These are phyloP conservation scores for Aleiodes alternator DNA, from an alignment of 2,888 invertebrate species.

Conservation along the genomic window DNA sequence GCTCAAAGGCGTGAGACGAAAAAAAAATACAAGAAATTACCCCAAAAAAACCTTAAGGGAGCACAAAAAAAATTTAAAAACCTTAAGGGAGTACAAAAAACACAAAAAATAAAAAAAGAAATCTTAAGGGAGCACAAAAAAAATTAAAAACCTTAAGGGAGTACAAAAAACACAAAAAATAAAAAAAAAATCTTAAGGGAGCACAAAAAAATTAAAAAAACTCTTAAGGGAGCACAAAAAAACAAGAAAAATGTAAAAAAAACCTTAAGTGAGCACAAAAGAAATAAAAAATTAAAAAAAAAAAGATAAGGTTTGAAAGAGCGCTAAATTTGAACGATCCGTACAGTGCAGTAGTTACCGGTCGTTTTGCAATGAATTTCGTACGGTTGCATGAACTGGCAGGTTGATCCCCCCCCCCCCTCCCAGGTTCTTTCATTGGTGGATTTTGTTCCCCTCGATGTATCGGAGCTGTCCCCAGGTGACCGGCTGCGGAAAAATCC, in stretches of 20 bases:
- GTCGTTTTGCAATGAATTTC: conserved; percentile 51
- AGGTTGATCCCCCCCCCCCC: conserved; percentile 41
- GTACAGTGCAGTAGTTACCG: conserved; percentile 55
- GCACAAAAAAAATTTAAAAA: too few species aligned
- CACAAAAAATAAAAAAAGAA: not conserved
- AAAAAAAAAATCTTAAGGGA: too few species aligned
- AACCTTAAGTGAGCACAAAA: too few species aligned
- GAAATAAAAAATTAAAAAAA: not conserved
- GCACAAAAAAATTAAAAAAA: too few species aligned
- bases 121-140: too few species aligned
- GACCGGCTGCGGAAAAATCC: too few species aligned
- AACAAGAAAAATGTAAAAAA: not conserved
- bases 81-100: not conserved
- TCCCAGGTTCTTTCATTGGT: conserved; percentile 2
- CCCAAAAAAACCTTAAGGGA: not conserved
- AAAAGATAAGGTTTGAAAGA: not conserved
- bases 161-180: too few species aligned
- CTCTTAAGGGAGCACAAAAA: too few species aligned
- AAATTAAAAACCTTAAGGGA: not conserved
- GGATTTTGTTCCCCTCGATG: too few species aligned
- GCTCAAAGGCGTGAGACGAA: too few species aligned
- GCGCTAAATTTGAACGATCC: conserved; percentile 42
- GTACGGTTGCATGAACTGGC: conserved; percentile 51
- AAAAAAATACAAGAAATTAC: not conserved
- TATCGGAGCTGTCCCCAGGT: too few species aligned